These are phyloP conservation scores for Drosophila cracens DNA, from an alignment of 2,888 invertebrate species.

Conservation along the genomic window DNA sequence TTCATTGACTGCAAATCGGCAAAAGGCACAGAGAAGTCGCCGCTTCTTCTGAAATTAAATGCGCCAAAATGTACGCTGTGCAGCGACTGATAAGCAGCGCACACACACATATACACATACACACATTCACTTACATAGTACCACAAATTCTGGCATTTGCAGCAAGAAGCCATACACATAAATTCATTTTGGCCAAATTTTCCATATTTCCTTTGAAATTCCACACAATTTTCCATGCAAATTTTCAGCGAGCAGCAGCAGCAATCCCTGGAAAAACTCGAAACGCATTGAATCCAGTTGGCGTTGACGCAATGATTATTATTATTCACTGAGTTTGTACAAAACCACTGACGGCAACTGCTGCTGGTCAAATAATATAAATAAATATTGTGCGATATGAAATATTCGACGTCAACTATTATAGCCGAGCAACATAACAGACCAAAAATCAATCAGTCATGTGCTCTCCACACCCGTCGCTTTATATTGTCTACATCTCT, in stretches of 20 bases:
- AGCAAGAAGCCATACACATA: slow-evolving; percentile 69
- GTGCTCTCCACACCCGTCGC: neutral
- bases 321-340: slow-evolving; percentile 16
- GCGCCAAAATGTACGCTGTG: slow-evolving; percentile 73
- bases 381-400: slow-evolving; percentile 27
- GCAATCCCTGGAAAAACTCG: slow-evolving; percentile 15
- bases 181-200: slow-evolving; percentile 58
- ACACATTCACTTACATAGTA: neutral
- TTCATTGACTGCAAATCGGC: slow-evolving; percentile 77
- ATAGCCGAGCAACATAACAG: neutral
- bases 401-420: slow-evolving; percentile 4
- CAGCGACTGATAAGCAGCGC: slow-evolving; percentile 68
- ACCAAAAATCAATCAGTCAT: slow-evolving; percentile 36
- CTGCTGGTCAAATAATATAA: slow-evolving; percentile 6
- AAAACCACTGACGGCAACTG: neutral
- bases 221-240: slow-evolving; percentile 40
- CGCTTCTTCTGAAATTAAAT: slow-evolving; percentile 66
- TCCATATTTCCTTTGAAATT: slow-evolving; percentile 46
- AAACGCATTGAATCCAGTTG: slow-evolving; percentile 10
- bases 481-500: neutral
- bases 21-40: slow-evolving; percentile 47
- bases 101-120: slow-evolving; percentile 23
- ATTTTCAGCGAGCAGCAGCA: slow-evolving; percentile 29
- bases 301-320: slow-evolving; percentile 15
- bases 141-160: slow-evolving; percentile 47